These are phyloP conservation scores for Apeltes quadracus DNA, from an alignment of 2,113 vertebrate species.

Conservation along the genomic window DNA sequence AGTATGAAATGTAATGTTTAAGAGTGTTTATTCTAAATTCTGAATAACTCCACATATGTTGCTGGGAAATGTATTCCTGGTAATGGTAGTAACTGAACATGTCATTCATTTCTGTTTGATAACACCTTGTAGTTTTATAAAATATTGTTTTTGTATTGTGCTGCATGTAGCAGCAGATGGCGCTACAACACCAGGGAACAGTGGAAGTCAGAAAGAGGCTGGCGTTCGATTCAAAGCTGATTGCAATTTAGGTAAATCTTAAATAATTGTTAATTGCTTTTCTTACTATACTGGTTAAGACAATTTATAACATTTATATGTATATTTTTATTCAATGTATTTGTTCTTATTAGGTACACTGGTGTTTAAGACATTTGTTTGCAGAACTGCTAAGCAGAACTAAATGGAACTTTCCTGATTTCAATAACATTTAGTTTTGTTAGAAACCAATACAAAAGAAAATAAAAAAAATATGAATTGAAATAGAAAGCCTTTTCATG, in stretches of 20 bases:
- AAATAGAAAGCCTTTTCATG: conserved; percentile 50
- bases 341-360: conserved; percentile 37
- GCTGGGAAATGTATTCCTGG: conserved; percentile 25
- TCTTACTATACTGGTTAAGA: conserved; percentile 53
- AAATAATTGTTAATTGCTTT: conserved; percentile 62
- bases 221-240: conserved; percentile 82
- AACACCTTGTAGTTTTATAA: conserved; percentile 64
- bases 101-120: conserved; percentile 56
- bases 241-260: conserved; percentile 82
- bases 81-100: conserved; percentile 17
- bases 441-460: conserved; percentile 20
- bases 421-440: conserved; percentile 5
- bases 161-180: conserved; percentile 85
- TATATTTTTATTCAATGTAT: conserved; percentile 49
- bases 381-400: conserved; percentile 39
- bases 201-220: conserved; percentile 78
- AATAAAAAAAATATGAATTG: conserved; percentile 45
- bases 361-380: conserved; percentile 38
- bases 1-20: conserved; percentile 35
- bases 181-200: conserved; percentile 85
- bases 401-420: conserved; percentile 25
- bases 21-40: conserved; percentile 41
- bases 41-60: conserved; percentile 23
- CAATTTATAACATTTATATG: conserved; percentile 44
- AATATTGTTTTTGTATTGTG: conserved; percentile 80